Evolutionary conservation across 2,888 invertebrate genomes (phyloP).

Genomic region (Sceliomorpha sp.): DNA sequence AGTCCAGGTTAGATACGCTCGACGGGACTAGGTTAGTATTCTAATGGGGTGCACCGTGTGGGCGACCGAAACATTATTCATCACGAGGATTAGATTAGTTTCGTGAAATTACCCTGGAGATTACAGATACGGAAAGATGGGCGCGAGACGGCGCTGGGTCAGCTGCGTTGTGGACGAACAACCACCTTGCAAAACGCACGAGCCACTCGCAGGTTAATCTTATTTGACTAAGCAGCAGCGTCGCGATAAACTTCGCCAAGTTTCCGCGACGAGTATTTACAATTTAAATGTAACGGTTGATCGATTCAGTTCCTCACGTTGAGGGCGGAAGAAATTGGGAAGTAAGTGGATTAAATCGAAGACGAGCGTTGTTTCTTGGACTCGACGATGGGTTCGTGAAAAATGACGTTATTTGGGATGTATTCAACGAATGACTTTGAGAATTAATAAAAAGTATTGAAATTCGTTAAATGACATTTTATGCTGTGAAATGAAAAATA

Average conservation of each 20-base stretch:
- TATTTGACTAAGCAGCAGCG: conserved; percentile 44
- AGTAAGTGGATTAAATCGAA: too few relatives aligned
- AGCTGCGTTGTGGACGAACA: conserved; percentile 33
- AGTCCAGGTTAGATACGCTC: conserved; percentile 39
- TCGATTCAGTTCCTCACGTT: conserved; percentile 45
- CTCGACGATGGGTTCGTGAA: too few relatives aligned
- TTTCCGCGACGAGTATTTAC: conserved; percentile 36
- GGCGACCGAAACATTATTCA: conserved; percentile 67
- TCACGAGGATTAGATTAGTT: conserved; percentile 65
- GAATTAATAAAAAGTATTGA: too few relatives aligned
- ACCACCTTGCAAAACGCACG: conserved; percentile 46
- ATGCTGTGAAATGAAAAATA: too few relatives aligned
- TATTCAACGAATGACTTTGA: too few relatives aligned
- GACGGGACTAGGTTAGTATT: conserved; percentile 54
- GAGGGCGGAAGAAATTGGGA: too few relatives aligned
- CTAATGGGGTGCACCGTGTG: conserved; percentile 50
- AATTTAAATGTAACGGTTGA: conserved; percentile 42
- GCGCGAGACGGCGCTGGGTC: conserved; percentile 53
- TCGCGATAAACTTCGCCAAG: conserved; percentile 33
- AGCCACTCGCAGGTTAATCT: conserved; percentile 47
- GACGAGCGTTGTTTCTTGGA: too few relatives aligned
- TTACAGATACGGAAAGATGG: conserved; percentile 51
- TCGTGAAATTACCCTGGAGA: conserved; percentile 66
- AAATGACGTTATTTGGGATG: too few relatives aligned
- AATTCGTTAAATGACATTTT: too few relatives aligned